phyloP scores from a whole-genome alignment of 2,888 invertebrate species.

The Sinodicranocentrus sp. region DNA sequence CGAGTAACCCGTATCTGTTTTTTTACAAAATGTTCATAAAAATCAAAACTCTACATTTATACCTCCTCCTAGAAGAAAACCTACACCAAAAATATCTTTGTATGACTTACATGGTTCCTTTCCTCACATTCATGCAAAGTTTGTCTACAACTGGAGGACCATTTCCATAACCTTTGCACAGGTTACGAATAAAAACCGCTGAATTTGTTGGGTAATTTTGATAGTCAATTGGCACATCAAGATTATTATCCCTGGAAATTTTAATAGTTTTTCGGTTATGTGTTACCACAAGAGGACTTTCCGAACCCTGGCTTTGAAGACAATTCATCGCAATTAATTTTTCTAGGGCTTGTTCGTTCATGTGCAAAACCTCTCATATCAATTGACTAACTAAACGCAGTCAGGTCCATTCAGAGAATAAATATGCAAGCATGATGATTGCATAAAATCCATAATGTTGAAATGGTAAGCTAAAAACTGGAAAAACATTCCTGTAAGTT shows the following conservation, averaged over 20 bases:
- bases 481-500: too few species aligned
- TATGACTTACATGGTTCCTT: conserved; percentile 23
- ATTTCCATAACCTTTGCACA: conserved; percentile 10
- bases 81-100: background rate
- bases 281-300: conserved; percentile 15
- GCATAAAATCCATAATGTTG: too few species aligned
- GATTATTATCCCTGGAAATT: background rate
- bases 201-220: background rate
- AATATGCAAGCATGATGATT: too few species aligned
- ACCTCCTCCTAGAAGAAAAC: too few species aligned
- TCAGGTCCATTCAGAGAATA: too few species aligned
- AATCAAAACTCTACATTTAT: too few species aligned
- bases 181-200: conserved; percentile 5
- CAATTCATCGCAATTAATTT: conserved; percentile 21
- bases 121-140: conserved; percentile 22
- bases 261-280: conserved; percentile 16
- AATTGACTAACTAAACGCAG: too few species aligned
- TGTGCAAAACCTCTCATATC: too few species aligned
- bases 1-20: conserved; percentile 92
- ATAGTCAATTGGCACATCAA: background rate
- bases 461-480: too few species aligned
- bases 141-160: conserved; percentile 13
- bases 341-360: too few species aligned
- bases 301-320: conserved; percentile 8
- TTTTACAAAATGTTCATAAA: too few species aligned